Percentiles rank a stretch among this genome's conserved stretches.
Conservation (phyloP, 2,888 invertebrate genomes). For the Bombyx huttoni region DNA sequence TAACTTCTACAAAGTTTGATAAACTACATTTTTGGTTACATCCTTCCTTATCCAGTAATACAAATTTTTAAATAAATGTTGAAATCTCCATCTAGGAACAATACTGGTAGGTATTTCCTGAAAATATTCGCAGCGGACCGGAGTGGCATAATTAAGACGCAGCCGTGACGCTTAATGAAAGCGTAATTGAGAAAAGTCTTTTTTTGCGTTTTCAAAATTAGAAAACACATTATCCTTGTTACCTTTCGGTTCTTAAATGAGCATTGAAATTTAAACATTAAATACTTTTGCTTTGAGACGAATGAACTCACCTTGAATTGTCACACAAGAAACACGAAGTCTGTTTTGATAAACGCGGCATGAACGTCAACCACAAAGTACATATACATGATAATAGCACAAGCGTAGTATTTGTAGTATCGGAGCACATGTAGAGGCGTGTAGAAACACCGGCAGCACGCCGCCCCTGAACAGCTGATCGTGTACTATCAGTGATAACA, state of each 20-base stretch:
- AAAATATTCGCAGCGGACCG: not conserved
- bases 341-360: constrained; percentile 26
- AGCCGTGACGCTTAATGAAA: not conserved
- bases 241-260: too few species aligned
- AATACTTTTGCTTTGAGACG: too few species aligned
- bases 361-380: constrained; percentile 45
- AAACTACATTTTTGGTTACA: too few species aligned
- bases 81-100: not conserved
- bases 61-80: not conserved
- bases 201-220: not conserved
- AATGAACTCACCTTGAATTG: constrained; percentile 35
- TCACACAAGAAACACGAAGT: constrained; percentile 22
- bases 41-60: not conserved
- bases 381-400: constrained; percentile 50
- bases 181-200: not conserved
- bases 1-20: too few species aligned
- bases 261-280: too few species aligned
- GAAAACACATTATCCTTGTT: too few species aligned
- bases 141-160: not conserved
- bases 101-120: not conserved
- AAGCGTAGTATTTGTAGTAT: constrained; percentile 49
- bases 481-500: constrained; percentile 9
- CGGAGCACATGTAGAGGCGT: constrained; percentile 50
- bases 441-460: constrained; percentile 29
- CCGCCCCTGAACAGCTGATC: constrained; percentile 53